A percentile compares a stretch with the other conserved stretches of the same genome.
Conservation (phyloP, 1,140 invertebrate species). For the Scylla paramamosain region DNA sequence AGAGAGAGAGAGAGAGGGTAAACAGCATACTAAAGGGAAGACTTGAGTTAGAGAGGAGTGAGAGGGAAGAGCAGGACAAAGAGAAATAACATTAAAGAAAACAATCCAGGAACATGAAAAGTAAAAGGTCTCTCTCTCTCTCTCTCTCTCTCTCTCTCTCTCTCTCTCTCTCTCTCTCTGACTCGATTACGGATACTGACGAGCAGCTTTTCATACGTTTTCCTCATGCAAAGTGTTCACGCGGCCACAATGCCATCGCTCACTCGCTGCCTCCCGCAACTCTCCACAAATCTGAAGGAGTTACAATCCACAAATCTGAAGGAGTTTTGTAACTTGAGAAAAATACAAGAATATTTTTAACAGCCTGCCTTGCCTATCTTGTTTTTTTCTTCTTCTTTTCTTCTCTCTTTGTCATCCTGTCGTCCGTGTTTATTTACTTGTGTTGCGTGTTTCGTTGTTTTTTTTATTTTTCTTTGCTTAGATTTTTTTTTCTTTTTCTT, state of each 20-base stretch:
- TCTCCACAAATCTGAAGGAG: too few species aligned
- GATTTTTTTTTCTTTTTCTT: too few species aligned
- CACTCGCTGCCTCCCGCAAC: neutral
- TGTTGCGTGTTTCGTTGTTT: too few species aligned
- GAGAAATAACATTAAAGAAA: neutral
- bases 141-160: conserved; percentile 15
- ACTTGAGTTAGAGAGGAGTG: neutral
- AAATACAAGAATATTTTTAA: neutral
- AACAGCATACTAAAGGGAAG: neutral
- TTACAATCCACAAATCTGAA: too few species aligned
- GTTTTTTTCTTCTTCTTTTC: neutral
- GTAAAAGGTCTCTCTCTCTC: neutral
- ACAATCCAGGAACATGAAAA: neutral
- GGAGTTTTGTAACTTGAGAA: neutral
- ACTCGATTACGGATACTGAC: neutral
- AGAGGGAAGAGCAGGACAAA: neutral
- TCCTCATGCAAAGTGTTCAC: neutral
- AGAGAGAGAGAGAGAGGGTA: too few species aligned
- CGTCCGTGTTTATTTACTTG: too few species aligned
- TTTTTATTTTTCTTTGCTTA: too few species aligned
- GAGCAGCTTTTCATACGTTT: neutral
- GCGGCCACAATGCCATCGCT: neutral
- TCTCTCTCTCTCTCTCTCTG: neutral
- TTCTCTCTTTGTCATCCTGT: neutral
- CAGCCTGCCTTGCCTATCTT: neutral